Conservation (phyloP, 2,113 vertebrate species). For the Psilopsiagon aurifrons region DNA sequence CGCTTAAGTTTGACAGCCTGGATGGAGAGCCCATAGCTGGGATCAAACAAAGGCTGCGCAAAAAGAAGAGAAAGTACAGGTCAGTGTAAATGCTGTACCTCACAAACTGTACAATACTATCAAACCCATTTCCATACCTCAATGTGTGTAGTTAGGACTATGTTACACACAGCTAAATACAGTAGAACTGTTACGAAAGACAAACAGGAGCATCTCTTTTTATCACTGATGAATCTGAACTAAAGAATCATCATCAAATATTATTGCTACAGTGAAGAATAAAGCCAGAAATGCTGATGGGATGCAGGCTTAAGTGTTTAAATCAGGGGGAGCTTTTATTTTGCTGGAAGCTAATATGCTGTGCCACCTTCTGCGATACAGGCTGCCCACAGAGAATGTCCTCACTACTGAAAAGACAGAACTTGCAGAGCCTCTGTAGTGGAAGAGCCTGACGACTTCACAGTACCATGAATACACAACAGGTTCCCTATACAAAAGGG, state of each 20-base stretch:
- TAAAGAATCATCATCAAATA: background rate
- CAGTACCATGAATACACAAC: background rate
- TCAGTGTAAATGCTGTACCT: background rate
- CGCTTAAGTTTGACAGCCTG: constrained; percentile 91
- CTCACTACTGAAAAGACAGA: background rate
- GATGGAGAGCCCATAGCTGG: constrained; percentile 89
- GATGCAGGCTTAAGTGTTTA: background rate
- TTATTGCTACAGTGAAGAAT: background rate
- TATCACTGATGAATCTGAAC: background rate
- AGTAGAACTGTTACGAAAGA: background rate
- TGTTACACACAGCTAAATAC: background rate
- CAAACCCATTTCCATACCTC: background rate
- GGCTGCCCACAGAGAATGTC: background rate
- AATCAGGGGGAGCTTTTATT: background rate
- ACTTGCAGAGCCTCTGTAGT: background rate
- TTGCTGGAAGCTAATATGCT: background rate
- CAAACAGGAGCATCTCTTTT: background rate
- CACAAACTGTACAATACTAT: background rate
- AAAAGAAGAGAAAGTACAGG: background rate
- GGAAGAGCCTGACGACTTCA: background rate
- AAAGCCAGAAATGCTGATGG: background rate
- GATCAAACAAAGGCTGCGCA: constrained; percentile 89
- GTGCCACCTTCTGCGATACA: background rate
- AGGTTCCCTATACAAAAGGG: background rate
- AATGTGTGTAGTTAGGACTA: background rate